phyloP scores from a whole-genome alignment of 1,140 invertebrate species.

The Drosophila bocki region DNA sequence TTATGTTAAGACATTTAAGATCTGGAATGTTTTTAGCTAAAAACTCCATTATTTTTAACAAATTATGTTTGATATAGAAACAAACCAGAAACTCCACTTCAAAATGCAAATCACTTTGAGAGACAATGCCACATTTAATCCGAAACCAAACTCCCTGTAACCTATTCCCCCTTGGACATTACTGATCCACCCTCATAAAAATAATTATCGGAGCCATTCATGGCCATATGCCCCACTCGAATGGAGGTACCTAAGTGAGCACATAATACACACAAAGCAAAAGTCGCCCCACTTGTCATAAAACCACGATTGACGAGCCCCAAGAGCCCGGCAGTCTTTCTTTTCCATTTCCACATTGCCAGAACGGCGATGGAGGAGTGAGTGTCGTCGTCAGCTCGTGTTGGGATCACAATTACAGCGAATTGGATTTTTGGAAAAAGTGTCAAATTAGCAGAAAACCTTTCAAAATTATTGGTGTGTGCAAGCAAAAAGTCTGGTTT shows the following conservation, averaged over 20 bases:
- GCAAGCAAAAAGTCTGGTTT: conserved; percentile 31
- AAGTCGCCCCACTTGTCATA: conserved; percentile 43
- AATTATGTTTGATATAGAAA: no score
- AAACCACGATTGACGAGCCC: conserved; percentile 21
- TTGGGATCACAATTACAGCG: conserved; percentile 57
- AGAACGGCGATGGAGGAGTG: conserved; percentile 30
- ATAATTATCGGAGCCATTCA: conserved; percentile 6
- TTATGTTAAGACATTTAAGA: neutral
- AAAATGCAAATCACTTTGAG: neutral
- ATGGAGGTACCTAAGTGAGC: conserved; percentile 1
- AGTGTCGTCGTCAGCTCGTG: conserved; percentile 24
- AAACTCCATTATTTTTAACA: neutral
- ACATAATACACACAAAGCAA: conserved; percentile 22
- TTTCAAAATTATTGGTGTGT: conserved; percentile 11
- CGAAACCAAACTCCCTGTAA: neutral
- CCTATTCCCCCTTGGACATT: neutral
- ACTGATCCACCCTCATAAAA: conserved; percentile 25
- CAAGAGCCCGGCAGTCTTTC: conserved; percentile 24
- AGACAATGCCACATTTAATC: neutral
- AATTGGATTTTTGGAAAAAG: conserved; percentile 42
- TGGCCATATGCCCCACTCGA: conserved; percentile 24
- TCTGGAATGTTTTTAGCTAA: neutral
- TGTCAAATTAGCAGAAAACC: conserved; percentile 53
- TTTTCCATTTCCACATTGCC: conserved; percentile 18
- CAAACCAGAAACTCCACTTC: no score